Percentiles rank a stretch among this genome's conserved stretches.
Evolutionary conservation across 2,113 vertebrate genomes (phyloP).

Genomic region (Donacobius atricapilla): DNA sequence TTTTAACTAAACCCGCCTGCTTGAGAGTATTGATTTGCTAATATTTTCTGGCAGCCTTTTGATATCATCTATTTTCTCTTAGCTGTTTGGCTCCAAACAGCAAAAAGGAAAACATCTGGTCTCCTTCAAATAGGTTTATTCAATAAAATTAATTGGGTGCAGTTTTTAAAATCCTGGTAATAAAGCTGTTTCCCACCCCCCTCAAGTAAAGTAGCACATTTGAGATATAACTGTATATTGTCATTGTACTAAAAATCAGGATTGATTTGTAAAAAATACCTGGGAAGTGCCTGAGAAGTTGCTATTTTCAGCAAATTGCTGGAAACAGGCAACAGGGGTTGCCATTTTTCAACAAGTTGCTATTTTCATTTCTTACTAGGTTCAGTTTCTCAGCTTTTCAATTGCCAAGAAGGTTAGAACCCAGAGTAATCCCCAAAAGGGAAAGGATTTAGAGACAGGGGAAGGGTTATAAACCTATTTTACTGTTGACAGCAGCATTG

Average conservation of each 20-base stretch:
- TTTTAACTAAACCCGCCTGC: background rate
- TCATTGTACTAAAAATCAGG: background rate
- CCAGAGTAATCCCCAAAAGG: conserved; percentile 1
- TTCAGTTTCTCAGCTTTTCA: background rate
- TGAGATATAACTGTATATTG: background rate
- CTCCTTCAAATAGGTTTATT: background rate
- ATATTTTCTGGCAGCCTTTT: background rate
- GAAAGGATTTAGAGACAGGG: conserved; percentile 51
- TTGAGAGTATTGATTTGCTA: background rate
- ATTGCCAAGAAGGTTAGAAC: background rate
- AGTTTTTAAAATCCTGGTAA: background rate
- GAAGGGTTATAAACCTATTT: conserved; percentile 44
- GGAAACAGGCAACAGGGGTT: background rate
- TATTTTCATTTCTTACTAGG: background rate
- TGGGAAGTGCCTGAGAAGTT: background rate
- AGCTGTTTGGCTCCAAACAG: background rate
- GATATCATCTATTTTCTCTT: background rate
- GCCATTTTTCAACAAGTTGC: conserved; percentile 5
- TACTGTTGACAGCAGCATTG: conserved; percentile 61
- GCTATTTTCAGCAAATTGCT: background rate
- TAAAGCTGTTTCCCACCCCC: no score
- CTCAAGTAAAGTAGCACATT: background rate
- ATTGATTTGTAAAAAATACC: background rate
- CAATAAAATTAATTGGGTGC: background rate
- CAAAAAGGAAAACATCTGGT: conserved; percentile 13